These are phyloP conservation scores for Peromyscus aztecus DNA, from an alignment of 2,797 vertebrate species.

Conservation along the genomic window DNA sequence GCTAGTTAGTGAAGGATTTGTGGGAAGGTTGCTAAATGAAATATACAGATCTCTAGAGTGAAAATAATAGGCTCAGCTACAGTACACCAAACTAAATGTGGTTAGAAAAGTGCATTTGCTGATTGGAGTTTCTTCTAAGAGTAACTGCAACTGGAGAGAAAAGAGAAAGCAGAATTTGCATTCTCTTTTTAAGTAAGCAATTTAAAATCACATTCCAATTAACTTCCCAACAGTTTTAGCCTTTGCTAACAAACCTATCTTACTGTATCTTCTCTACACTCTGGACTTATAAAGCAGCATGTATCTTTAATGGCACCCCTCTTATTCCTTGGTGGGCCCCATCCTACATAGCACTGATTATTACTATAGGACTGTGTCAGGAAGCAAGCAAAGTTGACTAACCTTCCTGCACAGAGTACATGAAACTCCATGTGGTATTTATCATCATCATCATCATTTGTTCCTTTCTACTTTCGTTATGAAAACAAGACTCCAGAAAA, in stretches of 20 bases:
- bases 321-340: background rate
- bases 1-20: conserved; percentile 80
- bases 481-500: background rate
- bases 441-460: background rate
- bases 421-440: background rate
- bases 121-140: conserved; percentile 35
- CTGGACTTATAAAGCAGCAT: background rate
- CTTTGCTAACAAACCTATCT: background rate
- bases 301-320: background rate
- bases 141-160: conserved; percentile 9
- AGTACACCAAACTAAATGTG: conserved; percentile 12
- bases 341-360: background rate
- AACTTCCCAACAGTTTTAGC: conserved; percentile 35
- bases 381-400: background rate
- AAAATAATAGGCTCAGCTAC: conserved; percentile 63
- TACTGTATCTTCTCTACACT: background rate
- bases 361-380: background rate
- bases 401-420: background rate
- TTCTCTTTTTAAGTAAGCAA: conserved; percentile 42
- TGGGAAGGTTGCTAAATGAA: conserved; percentile 76
- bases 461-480: background rate
- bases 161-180: conserved; percentile 16
- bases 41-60: conserved; percentile 50
- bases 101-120: conserved; percentile 18
- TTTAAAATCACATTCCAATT: conserved; percentile 19